Conservation (phyloP, 2,113 vertebrate species). For the Sterna hirundo region DNA sequence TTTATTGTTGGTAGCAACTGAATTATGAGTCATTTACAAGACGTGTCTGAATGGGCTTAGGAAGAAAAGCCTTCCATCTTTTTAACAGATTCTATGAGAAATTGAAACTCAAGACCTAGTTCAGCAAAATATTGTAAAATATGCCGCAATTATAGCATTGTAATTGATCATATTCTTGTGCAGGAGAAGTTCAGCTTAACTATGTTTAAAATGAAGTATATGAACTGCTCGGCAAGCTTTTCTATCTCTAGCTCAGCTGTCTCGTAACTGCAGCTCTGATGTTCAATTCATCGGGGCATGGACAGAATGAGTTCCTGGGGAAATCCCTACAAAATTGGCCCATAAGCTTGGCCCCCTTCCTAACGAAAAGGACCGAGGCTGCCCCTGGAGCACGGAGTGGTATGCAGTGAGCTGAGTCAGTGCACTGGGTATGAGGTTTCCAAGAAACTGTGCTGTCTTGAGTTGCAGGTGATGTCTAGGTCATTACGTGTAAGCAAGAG, state of each 20-base stretch:
- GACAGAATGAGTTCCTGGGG: not conserved
- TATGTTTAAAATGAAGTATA: not conserved
- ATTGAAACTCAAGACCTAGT: not conserved
- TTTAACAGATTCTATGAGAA: not conserved
- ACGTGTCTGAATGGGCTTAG: not conserved
- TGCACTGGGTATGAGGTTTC: not conserved
- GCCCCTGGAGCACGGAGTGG: not conserved
- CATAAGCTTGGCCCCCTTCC: not conserved
- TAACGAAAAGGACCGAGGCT: not conserved
- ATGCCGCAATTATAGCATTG: not conserved
- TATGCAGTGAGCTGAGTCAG: not conserved
- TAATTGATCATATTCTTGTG: not conserved
- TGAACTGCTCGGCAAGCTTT: not conserved
- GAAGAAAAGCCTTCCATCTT: not conserved
- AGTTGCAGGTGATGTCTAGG: not conserved
- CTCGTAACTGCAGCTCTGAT: not conserved
- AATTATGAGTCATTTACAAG: not conserved
- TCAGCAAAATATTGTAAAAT: not conserved
- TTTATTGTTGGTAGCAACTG: not conserved
- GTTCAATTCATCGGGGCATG: not conserved
- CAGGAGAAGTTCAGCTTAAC: not conserved
- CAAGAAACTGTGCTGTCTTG: not conserved
- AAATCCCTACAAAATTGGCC: not conserved
- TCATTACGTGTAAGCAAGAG: not conserved
- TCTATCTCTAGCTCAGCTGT: not conserved